Evolutionary conservation across 2,113 vertebrate species (phyloP).

Genomic region (Stomatorhinus ivindoensis): DNA sequence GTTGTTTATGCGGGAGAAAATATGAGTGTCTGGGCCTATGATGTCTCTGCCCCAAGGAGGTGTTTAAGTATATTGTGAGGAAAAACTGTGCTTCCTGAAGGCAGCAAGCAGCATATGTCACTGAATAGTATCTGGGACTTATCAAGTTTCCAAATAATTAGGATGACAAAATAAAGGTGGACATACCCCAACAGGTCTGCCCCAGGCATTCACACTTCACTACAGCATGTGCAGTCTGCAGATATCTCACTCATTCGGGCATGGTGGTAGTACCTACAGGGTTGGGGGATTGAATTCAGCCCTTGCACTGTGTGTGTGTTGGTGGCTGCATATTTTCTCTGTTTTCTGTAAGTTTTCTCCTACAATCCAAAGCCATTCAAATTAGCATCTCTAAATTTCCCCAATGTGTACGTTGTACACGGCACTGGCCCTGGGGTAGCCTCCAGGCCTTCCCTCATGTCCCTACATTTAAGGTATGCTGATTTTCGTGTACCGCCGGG

Average conservation of each 20-base stretch:
- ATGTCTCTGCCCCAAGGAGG: constrained; percentile 22
- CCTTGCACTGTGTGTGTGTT: neutral
- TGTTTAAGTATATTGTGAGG: constrained; percentile 28
- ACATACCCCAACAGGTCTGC: neutral
- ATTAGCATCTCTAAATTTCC: neutral
- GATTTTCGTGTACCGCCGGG: too few species aligned
- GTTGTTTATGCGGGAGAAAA: constrained; percentile 15
- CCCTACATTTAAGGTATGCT: neutral
- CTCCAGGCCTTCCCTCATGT: neutral
- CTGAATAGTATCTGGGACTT: neutral
- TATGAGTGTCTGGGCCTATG: constrained; percentile 34
- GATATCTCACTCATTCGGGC: neutral
- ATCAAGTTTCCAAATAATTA: neutral
- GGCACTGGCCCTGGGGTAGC: neutral
- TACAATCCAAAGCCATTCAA: neutral
- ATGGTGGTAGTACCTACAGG: neutral
- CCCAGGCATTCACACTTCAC: neutral
- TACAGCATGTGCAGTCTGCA: neutral
- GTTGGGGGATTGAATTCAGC: neutral
- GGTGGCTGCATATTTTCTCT: neutral
- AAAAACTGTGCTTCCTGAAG: constrained; percentile 30
- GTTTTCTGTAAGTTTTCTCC: neutral
- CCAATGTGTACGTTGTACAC: neutral
- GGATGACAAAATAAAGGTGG: neutral
- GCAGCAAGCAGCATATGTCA: constrained; percentile 34